These are phyloP conservation scores for Lingula anatina DNA, from an alignment of 2,888 invertebrate species.

Conservation along the genomic window DNA sequence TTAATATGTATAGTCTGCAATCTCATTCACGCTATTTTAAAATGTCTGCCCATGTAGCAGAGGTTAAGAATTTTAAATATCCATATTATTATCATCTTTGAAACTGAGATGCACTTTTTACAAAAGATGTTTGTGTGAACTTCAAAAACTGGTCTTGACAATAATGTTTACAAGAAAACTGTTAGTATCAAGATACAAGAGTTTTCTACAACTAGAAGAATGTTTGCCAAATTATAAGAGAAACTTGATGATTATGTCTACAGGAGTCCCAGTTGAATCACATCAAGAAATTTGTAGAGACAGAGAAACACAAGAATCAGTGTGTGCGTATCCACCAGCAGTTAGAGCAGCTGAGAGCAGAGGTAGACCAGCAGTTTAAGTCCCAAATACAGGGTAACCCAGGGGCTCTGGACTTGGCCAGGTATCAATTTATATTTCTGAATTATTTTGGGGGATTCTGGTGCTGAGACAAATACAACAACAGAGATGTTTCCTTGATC, in stretches of 20 bases:
- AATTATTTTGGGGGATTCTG: too few relatives aligned
- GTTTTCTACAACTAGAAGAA: not conserved
- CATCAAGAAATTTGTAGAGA: constrained; percentile 25
- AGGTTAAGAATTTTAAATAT: not conserved
- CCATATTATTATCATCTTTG: not conserved
- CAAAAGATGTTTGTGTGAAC: not conserved
- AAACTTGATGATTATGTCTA: too few relatives aligned
- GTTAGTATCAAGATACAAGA: not conserved
- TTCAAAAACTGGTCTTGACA: not conserved
- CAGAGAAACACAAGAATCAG: constrained; percentile 27
- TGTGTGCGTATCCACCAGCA: constrained; percentile 20
- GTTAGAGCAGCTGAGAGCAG: constrained; percentile 16
- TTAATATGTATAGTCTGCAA: too few relatives aligned
- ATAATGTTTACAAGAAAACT: not conserved
- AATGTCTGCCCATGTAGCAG: not conserved
- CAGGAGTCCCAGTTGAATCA: constrained; percentile 27
- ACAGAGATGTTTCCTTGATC: too few relatives aligned
- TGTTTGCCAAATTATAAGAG: too few relatives aligned
- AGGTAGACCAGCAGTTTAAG: constrained; percentile 21
- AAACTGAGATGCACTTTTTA: too few relatives aligned
- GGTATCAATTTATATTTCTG: too few relatives aligned
- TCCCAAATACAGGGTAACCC: constrained; percentile 18
- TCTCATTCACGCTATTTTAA: too few relatives aligned
- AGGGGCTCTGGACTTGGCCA: constrained; percentile 23
- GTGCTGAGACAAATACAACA: too few relatives aligned